Percentiles rank a stretch among this genome's conserved stretches.
phyloP scores from a whole-genome alignment of 2,888 invertebrate genomes.

The Latrodectus elegans region DNA sequence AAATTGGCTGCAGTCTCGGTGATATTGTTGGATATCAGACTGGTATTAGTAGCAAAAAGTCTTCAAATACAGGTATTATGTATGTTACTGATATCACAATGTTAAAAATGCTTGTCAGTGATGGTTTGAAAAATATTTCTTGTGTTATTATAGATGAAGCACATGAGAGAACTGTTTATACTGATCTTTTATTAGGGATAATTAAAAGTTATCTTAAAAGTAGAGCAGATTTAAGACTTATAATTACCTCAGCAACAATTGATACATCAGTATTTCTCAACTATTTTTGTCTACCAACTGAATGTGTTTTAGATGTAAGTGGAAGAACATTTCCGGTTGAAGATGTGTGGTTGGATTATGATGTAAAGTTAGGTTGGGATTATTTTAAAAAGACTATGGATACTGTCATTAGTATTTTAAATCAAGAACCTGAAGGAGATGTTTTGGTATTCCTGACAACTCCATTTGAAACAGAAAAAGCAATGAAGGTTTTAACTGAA shows the following conservation, averaged over 20 bases:
- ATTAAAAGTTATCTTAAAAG: constrained; percentile 72
- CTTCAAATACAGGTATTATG: constrained; percentile 72
- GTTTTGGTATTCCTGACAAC: constrained; percentile 71
- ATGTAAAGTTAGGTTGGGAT: constrained; percentile 70
- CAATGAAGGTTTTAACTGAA: constrained; percentile 57
- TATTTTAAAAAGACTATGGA: constrained; percentile 72
- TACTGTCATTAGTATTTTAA: constrained; percentile 73
- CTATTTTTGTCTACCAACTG: constrained; percentile 72
- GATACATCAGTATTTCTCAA: constrained; percentile 73
- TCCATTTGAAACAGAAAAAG: constrained; percentile 74
- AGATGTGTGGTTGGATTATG: constrained; percentile 72
- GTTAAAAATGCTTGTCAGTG: constrained; percentile 74
- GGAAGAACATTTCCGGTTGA: constrained; percentile 75
- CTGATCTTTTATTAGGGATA: constrained; percentile 75
- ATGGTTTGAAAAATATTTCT: constrained; percentile 71
- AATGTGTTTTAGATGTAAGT: constrained; percentile 73
- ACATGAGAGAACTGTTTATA: constrained; percentile 75
- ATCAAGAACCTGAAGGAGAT: constrained; percentile 72
- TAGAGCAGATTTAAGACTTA: constrained; percentile 73
- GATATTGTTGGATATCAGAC: constrained; percentile 72
- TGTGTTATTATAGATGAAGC: constrained; percentile 75
- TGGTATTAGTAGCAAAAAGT: constrained; percentile 71
- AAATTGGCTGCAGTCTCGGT: constrained; percentile 73
- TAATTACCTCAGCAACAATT: constrained; percentile 76
- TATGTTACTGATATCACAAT: constrained; percentile 75